A percentile compares a stretch with the other conserved stretches of the same genome.
Evolutionary conservation across 2,888 invertebrate species (phyloP).

Genomic region (Prosopocoilus inquinatus): DNA sequence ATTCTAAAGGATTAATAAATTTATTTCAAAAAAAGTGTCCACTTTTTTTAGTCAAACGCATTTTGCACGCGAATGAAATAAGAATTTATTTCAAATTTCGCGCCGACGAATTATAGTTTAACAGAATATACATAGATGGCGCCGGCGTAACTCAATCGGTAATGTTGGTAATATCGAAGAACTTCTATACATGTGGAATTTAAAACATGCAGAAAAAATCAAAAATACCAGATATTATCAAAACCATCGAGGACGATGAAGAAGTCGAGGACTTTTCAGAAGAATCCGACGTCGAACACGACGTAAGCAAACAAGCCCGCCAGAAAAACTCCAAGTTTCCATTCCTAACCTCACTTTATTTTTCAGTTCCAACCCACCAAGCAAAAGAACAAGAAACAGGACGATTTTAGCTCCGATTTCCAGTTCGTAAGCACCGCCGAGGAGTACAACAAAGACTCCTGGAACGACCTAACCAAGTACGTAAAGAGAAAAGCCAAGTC

Average conservation of each 20-base stretch:
- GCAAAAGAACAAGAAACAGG: conserved; percentile 64
- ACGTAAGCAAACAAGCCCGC: conserved; percentile 54
- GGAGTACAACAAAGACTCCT: conserved; percentile 79
- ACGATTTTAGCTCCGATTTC: conserved; percentile 79
- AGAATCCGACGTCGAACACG: conserved; percentile 77
- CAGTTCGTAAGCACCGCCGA: conserved; percentile 74
- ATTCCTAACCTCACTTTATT: conserved; percentile 34
- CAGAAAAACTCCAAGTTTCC: neutral
- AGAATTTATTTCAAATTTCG: no score
- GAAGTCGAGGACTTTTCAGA: conserved; percentile 78
- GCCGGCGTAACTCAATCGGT: no score
- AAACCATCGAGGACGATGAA: conserved; percentile 81
- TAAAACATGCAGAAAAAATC: neutral
- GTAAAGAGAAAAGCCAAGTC: conserved; percentile 76
- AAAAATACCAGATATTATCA: conserved; percentile 55
- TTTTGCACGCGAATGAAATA: no score
- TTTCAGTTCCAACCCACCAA: conserved; percentile 83
- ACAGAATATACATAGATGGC: no score
- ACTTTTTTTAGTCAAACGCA: no score
- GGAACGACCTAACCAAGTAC: conserved; percentile 78
- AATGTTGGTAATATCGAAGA: no score
- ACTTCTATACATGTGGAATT: no score
- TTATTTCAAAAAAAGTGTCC: no score
- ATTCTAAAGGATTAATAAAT: no score
- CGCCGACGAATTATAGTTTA: no score